A percentile compares a stretch with the other conserved stretches of the same genome.
Conservation (phyloP, 2,888 invertebrate genomes). For the Rhogogaster chlorosoma region DNA sequence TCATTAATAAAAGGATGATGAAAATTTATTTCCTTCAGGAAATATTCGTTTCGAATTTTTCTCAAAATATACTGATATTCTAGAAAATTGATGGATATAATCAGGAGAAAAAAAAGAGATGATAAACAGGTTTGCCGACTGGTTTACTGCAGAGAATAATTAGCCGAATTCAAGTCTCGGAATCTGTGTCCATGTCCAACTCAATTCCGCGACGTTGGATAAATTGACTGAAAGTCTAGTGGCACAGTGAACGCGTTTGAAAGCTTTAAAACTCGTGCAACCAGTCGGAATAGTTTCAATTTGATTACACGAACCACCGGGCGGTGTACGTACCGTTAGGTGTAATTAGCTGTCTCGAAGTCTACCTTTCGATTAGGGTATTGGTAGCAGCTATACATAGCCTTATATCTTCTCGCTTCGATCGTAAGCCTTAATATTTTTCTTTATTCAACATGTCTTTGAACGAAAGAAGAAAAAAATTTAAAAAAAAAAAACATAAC, state of each 20-base stretch:
- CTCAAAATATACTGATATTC: too few relatives aligned
- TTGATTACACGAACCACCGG: slow-evolving; percentile 22
- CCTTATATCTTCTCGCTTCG: not conserved
- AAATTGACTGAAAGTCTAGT: slow-evolving; percentile 18
- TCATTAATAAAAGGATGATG: not conserved
- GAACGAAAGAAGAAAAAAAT: not conserved
- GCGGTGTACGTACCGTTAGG: slow-evolving; percentile 9
- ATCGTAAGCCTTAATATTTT: not conserved
- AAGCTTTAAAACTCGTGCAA: slow-evolving; percentile 11
- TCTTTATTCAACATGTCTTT: not conserved
- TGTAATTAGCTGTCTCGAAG: slow-evolving; percentile 19
- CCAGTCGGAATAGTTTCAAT: slow-evolving; percentile 21
- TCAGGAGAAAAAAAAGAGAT: not conserved
- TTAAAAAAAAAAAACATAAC: not conserved
- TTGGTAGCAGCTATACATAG: not conserved
- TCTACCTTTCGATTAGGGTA: not conserved
- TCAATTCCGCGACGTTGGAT: not conserved
- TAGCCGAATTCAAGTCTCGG: not conserved
- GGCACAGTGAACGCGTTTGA: slow-evolving; percentile 1
- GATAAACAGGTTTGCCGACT: not conserved
- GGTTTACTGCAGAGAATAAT: not conserved
- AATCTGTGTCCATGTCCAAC: not conserved
- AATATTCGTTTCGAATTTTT: too few relatives aligned
- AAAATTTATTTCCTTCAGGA: not conserved
- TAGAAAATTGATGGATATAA: too few relatives aligned